These are phyloP conservation scores for Battus philenor DNA, from an alignment of 1,140 invertebrate species.

Conservation along the genomic window DNA sequence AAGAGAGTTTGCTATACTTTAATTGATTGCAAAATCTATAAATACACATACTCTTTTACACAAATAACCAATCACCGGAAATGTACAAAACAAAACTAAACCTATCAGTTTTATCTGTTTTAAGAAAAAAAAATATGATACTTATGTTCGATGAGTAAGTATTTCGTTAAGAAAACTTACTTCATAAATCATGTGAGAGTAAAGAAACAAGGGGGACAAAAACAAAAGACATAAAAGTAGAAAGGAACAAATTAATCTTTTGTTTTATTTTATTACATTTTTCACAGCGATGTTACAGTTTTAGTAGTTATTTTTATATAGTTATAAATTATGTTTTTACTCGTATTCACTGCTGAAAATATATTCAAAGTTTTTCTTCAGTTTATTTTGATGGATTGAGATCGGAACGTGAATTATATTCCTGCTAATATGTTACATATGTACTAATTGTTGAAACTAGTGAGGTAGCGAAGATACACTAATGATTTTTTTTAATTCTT, in stretches of 20 bases:
- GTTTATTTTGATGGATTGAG: not conserved
- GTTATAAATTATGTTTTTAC: too few relatives aligned
- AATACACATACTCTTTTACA: too few relatives aligned
- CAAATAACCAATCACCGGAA: too few relatives aligned
- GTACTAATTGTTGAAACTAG: not conserved
- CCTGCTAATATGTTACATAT: not conserved
- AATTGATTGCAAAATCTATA: too few relatives aligned
- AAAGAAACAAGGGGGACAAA: conserved; percentile 10
- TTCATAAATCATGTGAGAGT: conserved; percentile 8
- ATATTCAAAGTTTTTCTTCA: not conserved
- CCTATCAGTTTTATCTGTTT: too few relatives aligned
- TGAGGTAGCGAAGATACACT: too few relatives aligned
- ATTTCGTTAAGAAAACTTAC: conserved; percentile 3
- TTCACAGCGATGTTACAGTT: not conserved
- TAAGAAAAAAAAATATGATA: too few relatives aligned
- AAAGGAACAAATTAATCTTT: conserved; percentile 9
- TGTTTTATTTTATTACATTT: conserved; percentile 6
- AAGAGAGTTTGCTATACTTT: too few relatives aligned
- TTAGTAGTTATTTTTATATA: too few relatives aligned
- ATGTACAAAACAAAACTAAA: too few relatives aligned
- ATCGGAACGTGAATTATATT: not conserved
- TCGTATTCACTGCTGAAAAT: not conserved
- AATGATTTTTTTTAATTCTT: too few relatives aligned
- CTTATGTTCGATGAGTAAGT: conserved; percentile 1
- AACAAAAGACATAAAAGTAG: conserved; percentile 13